Percentiles rank a stretch among this genome's conserved stretches.
phyloP scores from a whole-genome alignment of 2,888 invertebrate genomes.

The Muscina levida region DNA sequence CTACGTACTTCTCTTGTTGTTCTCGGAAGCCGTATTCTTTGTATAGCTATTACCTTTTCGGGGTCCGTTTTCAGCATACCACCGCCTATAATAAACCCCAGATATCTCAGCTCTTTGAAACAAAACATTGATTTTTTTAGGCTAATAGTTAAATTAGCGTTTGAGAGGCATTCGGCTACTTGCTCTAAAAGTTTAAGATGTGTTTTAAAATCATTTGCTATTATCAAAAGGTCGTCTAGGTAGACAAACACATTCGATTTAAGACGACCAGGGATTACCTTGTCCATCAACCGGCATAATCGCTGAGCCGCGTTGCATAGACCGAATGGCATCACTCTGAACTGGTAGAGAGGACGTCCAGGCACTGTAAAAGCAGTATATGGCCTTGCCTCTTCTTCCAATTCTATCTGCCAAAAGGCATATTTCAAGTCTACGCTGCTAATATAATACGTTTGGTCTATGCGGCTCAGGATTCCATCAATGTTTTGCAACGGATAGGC shows the following conservation, averaged over 20 bases:
- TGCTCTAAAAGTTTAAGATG: not conserved
- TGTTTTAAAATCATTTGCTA: not conserved
- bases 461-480: conserved; percentile 39
- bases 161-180: not conserved
- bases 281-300: no score
- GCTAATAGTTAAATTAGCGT: not conserved
- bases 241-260: conserved; percentile 25
- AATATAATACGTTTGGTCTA: conserved; percentile 46
- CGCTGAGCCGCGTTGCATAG: no score
- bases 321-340: no score
- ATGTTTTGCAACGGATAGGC: conserved; percentile 61
- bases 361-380: no score
- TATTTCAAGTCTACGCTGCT: conserved; percentile 48
- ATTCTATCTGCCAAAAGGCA: conserved; percentile 41
- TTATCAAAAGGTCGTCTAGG: not conserved
- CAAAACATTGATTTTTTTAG: not conserved
- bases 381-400: conserved; percentile 7
- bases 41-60: no score
- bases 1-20: no score
- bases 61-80: no score
- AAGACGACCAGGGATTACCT: not conserved
- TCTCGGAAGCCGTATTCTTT: no score
- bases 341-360: no score
- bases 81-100: no score
- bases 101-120: no score